A percentile compares a stretch with the other conserved stretches of the same genome.
phyloP scores from a whole-genome alignment of 2,888 invertebrate species.

The Apocheima hispidaria region DNA sequence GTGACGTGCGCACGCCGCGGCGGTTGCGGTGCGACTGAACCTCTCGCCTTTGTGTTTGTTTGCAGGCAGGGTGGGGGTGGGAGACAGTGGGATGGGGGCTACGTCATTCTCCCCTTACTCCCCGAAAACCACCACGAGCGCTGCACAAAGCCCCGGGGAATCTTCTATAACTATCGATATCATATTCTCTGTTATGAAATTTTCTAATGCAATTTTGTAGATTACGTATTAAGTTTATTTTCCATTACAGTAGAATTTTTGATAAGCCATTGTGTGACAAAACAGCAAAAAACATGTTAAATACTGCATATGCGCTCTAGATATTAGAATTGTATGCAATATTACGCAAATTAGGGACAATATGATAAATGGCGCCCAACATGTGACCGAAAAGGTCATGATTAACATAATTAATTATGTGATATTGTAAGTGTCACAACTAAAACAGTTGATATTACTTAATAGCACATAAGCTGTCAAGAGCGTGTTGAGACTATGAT shows the following conservation, averaged over 20 bases:
- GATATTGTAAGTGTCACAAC: not conserved
- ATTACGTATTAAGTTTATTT: conserved; percentile 16
- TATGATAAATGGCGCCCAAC: conserved; percentile 2
- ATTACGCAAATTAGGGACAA: not conserved
- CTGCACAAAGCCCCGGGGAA: conserved; percentile 56
- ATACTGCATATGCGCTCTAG: not conserved
- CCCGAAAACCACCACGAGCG: conserved; percentile 39
- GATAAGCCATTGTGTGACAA: not conserved
- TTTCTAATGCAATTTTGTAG: conserved; percentile 30
- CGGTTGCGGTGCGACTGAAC: conserved; percentile 77
- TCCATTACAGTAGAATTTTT: conserved; percentile 9
- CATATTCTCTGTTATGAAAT: conserved; percentile 39
- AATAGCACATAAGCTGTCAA: not conserved
- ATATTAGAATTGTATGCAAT: not conserved
- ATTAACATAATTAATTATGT: not conserved
- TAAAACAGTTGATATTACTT: too few species aligned
- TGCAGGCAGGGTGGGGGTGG: conserved; percentile 51
- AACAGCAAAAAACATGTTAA: not conserved
- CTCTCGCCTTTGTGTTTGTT: conserved; percentile 57
- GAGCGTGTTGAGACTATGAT: too few species aligned
- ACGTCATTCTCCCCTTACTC: conserved; percentile 60
- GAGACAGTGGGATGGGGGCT: conserved; percentile 49
- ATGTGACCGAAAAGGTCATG: not conserved
- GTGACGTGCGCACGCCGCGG: conserved; percentile 67
- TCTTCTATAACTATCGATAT: conserved; percentile 53